These are phyloP conservation scores for Periophthalmus magnuspinnatus DNA, from an alignment of 2,797 vertebrate genomes.

Conservation along the genomic window DNA sequence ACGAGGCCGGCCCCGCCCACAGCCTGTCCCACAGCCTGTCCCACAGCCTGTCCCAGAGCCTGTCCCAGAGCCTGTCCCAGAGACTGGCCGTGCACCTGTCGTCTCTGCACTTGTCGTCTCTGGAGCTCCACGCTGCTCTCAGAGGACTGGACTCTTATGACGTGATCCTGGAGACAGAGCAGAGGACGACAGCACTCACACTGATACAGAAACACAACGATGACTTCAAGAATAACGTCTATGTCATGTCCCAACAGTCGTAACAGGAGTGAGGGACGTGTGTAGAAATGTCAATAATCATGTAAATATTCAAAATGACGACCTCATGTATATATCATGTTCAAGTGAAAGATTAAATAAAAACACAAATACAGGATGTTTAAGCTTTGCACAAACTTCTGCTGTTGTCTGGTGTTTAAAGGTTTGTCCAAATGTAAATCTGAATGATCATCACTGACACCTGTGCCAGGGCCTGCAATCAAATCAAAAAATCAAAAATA, in stretches of 20 bases:
- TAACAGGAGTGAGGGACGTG: background rate
- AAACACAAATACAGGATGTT: too few relatives aligned
- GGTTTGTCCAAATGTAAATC: too few relatives aligned
- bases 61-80: slow-evolving; percentile 65
- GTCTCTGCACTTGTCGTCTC: slow-evolving; percentile 38
- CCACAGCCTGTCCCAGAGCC: slow-evolving; percentile 70
- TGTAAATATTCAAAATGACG: background rate
- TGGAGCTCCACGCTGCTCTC: slow-evolving; percentile 8
- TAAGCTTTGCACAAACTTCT: too few relatives aligned
- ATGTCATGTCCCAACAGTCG: slow-evolving; percentile 19
- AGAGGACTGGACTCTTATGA: slow-evolving; percentile 58
- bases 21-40: slow-evolving; percentile 53
- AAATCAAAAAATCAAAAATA: too few relatives aligned
- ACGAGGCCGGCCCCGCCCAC: background rate
- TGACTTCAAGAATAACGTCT: slow-evolving; percentile 28
- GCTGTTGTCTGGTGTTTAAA: too few relatives aligned
- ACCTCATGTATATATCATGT: too few relatives aligned
- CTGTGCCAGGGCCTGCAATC: too few relatives aligned
- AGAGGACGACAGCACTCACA: background rate
- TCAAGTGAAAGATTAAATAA: too few relatives aligned
- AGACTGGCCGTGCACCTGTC: slow-evolving; percentile 75
- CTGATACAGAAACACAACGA: background rate
- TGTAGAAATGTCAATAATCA: background rate
- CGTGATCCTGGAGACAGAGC: slow-evolving; percentile 59
- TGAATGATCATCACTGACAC: too few relatives aligned